Evolutionary conservation across 2,113 vertebrate species (phyloP).

Genomic region (Regulus satrapa): DNA sequence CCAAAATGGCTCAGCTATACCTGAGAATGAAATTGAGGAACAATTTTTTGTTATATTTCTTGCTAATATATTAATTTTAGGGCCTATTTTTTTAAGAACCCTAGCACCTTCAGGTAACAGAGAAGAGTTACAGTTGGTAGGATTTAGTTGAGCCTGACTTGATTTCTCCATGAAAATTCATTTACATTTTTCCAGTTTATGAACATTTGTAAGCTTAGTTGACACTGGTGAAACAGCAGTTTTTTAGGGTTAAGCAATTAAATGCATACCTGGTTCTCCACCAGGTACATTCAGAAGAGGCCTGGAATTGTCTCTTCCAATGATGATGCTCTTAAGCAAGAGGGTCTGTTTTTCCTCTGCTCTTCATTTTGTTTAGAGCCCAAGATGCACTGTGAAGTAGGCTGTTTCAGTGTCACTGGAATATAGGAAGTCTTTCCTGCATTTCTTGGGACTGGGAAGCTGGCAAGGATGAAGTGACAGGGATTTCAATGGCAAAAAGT

Average conservation of each 20-base stretch:
- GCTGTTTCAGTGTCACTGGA: neutral
- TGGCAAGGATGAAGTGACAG: neutral
- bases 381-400: neutral
- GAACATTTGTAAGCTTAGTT: neutral
- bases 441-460: neutral
- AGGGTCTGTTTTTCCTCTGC: neutral
- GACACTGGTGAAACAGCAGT: neutral
- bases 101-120: neutral
- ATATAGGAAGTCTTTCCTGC: neutral
- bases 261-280: neutral
- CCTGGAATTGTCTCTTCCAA: neutral
- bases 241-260: neutral
- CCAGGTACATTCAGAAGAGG: neutral
- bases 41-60: neutral
- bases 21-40: neutral
- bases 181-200: neutral
- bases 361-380: neutral
- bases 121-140: neutral
- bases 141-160: neutral
- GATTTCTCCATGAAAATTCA: neutral
- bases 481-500: neutral
- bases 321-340: neutral
- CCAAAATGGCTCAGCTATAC: neutral
- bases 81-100: neutral
- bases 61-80: neutral